Evolutionary conservation across 2,888 invertebrate genomes (phyloP).

Genomic region (Rugalucina vietnamica): DNA sequence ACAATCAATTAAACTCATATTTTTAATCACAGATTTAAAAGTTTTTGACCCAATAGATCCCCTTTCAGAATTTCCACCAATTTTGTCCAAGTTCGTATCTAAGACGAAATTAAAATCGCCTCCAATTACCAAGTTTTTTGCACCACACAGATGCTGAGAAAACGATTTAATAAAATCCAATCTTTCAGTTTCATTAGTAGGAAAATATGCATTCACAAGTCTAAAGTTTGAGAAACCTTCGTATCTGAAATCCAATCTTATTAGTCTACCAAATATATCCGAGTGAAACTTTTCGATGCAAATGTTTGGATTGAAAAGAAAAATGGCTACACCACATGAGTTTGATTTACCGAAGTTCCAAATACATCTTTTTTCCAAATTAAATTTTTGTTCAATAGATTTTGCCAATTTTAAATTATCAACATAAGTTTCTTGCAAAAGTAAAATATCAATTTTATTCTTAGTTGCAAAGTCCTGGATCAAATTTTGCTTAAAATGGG

Average conservation of each 20-base stretch:
- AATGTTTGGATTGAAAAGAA: constrained; percentile 14
- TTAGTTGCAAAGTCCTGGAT: not conserved
- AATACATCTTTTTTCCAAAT: constrained; percentile 13
- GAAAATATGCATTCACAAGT: constrained; percentile 28
- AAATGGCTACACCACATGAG: constrained; percentile 1
- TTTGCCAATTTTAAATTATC: constrained; percentile 12
- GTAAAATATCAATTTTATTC: constrained; percentile 32
- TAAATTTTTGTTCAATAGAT: constrained; percentile 12
- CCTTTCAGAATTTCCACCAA: constrained; percentile 33
- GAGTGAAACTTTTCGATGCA: constrained; percentile 10
- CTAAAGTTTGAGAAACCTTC: not conserved
- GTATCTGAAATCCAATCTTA: not conserved
- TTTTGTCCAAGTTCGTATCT: too few species aligned
- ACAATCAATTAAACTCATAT: constrained; percentile 37
- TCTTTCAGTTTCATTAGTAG: constrained; percentile 21
- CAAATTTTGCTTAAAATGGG: constrained; percentile 13
- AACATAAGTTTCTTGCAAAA: constrained; percentile 29
- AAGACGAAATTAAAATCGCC: too few species aligned
- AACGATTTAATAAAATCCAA: constrained; percentile 36
- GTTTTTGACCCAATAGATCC: too few species aligned
- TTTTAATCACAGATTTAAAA: constrained; percentile 18
- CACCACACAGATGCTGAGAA: constrained; percentile 17
- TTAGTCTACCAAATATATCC: constrained; percentile 27
- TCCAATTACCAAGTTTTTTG: constrained; percentile 25
- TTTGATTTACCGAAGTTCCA: constrained; percentile 23